Evolutionary conservation across 2,797 vertebrate genomes (phyloP), one percentile per base, ranked within the genome.

Genomic region (Megaceryle alcyon): DNA sequence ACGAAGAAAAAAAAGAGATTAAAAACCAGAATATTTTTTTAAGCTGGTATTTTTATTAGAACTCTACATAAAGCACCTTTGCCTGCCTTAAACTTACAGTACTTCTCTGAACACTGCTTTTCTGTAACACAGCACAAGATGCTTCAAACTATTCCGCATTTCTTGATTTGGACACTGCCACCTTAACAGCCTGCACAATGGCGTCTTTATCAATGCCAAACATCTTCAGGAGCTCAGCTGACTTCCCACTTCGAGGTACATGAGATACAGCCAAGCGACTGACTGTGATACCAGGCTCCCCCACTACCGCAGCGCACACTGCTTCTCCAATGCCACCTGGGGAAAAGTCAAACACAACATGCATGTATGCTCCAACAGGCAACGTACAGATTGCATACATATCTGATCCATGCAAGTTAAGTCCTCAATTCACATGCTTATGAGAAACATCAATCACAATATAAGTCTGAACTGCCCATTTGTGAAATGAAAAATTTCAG

Each of bases 321-420:
- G 98, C 98, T 82, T 99, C 99, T 11, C 98, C 98, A 26, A 99
- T 98, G 96, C 98, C 99, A 85, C 98, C 98, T 99, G 84, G 1
- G 25, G 25, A 80, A 44, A 81, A 26, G 46, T 82, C 64, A 87
- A 11, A 46, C 9, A n/a, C 0, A 0, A 84, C 72, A 39, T 11
- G 14, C 19, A 37, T 1, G 35, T 2, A 25, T 0, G 6, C 31
- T 44, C 9, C 4, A 31, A 60, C 53, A 57, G 41, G 37, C 43
- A 56, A 28, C 25, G 10, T 0, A 29, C 1, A 12, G 44, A 9
- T 6, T 37, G 21, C 37, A 46, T 1, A 5, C 28, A 16, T 15
- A 61, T 25, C 60, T 39, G 16, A 89, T n/a, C 14, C 12, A 3
- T 15, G 73, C 44, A 17, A 9, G 11, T 20, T 8, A 31, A 51